Evolutionary conservation across 2,113 vertebrate genomes (phyloP).

Genomic region (Phyllopteryx taeniolatus): DNA sequence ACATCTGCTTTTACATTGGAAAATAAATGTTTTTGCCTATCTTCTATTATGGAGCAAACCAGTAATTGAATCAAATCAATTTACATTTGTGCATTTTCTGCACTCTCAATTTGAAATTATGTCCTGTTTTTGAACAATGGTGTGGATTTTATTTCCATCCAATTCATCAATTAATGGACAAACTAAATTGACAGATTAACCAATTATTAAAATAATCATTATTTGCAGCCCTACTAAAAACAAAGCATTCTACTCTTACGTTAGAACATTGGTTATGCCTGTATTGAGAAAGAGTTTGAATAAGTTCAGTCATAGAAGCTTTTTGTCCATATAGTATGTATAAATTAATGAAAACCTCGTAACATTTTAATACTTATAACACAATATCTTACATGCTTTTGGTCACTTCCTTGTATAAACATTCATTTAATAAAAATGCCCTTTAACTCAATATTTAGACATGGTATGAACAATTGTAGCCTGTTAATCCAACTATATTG

Average conservation of each 20-base stretch:
- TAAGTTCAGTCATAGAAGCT: neutral
- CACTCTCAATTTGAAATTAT: too few relatives aligned
- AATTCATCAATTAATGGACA: too few relatives aligned
- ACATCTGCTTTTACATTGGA: too few relatives aligned
- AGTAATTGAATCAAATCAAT: too few relatives aligned
- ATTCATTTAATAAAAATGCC: neutral
- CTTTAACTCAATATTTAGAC: neutral
- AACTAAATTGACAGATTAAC: too few relatives aligned
- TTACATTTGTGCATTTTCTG: too few relatives aligned
- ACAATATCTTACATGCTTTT: neutral
- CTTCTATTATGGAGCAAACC: too few relatives aligned
- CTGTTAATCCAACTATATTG: neutral
- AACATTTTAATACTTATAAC: neutral
- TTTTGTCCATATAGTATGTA: neutral
- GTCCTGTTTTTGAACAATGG: too few relatives aligned
- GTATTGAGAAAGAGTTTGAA: neutral
- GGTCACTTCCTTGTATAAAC: too few relatives aligned
- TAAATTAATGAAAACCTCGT: neutral
- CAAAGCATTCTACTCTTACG: neutral
- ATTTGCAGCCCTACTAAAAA: neutral
- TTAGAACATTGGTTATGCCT: neutral
- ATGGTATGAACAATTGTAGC: neutral
- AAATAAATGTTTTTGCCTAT: too few relatives aligned
- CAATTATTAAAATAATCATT: neutral
- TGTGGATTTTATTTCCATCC: too few relatives aligned